Evolutionary conservation across 2,113 vertebrate species (phyloP), one percentile per base, ranked within the genome.

Genomic region (Illadopsis cleaveri): DNA sequence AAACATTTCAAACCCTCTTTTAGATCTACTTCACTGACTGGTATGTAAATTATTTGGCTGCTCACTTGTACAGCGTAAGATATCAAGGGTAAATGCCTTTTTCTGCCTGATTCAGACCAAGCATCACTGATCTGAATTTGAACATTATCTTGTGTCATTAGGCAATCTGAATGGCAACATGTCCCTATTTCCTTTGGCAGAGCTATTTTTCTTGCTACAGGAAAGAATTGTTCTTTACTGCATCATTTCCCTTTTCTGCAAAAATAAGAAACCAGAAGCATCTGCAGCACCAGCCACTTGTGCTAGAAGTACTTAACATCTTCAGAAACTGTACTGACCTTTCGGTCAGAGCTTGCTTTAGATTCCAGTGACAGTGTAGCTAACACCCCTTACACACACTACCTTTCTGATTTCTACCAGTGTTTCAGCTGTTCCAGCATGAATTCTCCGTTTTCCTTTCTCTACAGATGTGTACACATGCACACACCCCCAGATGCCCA

Each of bases 111-210:
- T 61, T 93, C 85, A 71, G 47, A 64, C 6, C 44, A 79, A 90
- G 86, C 64, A 84, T 68, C 60, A 62, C 53, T 91, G 94, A 82
- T 86, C 47, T 89, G 86, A 78, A 89, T 82, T 92, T 68, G 56
- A 78, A 53, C 60, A 71, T 94, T 90, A 51, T 78, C 76, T 92
- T 62, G 62, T 40, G 27, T 22, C 76, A 83, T 89, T 94, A 94
- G 42, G 58, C 58, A 84, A 38, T 62, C 44, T 85, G 65, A 93
- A 82, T 65, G n/a, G 24, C 80, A 87, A 23, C 30, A 58, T 1
- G 5, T 47, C 33, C 60, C 35, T 60, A 18, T 84, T 78, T 89
- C 64, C 35, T 90, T 86, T 6, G 1, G 35, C 48, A 91, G 71
- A 90, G n/a, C 40, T 86, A 44, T 71, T 95, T 79, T 62, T 86